These are phyloP conservation scores for Fulica atra DNA, from an alignment of 2,113 vertebrate genomes.

Conservation along the genomic window DNA sequence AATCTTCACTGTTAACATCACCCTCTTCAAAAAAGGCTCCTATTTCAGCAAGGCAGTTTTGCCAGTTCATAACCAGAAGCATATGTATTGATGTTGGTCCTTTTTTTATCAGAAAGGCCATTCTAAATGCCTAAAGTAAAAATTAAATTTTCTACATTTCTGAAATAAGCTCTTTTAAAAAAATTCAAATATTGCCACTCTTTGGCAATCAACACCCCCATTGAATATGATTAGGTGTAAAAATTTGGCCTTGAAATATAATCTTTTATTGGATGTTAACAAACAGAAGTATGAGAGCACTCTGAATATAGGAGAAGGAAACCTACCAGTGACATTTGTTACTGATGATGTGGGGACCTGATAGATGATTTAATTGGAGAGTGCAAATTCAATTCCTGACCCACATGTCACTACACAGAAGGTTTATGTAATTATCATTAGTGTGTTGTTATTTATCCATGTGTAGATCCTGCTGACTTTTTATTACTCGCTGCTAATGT, in stretches of 20 bases:
- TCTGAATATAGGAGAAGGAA: background rate
- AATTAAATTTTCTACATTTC: background rate
- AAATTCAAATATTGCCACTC: background rate
- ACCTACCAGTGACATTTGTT: background rate
- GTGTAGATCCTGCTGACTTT: constrained; percentile 23
- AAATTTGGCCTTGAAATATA: background rate
- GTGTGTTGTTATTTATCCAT: constrained; percentile 19
- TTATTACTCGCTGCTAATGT: constrained; percentile 45
- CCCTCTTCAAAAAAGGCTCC: background rate
- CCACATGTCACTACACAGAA: constrained; percentile 40
- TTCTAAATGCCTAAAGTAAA: background rate
- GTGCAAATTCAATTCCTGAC: constrained; percentile 49
- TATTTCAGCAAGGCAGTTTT: background rate
- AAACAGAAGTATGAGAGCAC: background rate
- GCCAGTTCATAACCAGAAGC: background rate
- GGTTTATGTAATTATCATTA: constrained; percentile 52
- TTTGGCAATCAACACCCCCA: background rate
- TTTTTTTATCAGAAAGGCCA: background rate
- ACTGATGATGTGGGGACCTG: background rate
- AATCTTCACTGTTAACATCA: background rate
- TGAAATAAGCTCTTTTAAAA: background rate
- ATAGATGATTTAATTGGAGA: constrained; percentile 19
- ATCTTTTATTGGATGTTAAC: background rate
- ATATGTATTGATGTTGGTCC: background rate
- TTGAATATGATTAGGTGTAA: background rate